Conservation (phyloP, 2,888 invertebrate genomes). For the Limnephilus lunatus region DNA sequence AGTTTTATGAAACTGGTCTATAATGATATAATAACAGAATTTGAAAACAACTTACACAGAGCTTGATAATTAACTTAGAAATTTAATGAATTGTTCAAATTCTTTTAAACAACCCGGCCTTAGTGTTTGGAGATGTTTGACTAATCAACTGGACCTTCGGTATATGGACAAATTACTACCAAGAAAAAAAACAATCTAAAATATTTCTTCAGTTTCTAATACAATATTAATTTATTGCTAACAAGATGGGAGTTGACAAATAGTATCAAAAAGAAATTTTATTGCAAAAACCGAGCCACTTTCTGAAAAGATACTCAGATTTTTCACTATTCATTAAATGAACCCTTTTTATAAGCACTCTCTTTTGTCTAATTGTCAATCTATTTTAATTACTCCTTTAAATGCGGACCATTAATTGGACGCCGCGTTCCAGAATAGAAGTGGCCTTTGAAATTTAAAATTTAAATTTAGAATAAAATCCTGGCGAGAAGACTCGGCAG, state of each 20-base stretch:
- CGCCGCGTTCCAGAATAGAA: slow-evolving; percentile 10
- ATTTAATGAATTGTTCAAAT: too few relatives aligned
- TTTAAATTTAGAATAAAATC: slow-evolving; percentile 53
- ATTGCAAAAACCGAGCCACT: neutral
- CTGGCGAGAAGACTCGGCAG: slow-evolving; percentile 32
- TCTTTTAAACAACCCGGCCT: too few relatives aligned
- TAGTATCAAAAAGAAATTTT: neutral
- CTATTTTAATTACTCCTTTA: slow-evolving; percentile 4
- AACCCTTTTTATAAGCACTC: neutral
- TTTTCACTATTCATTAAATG: neutral
- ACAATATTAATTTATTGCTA: neutral
- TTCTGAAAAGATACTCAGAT: neutral
- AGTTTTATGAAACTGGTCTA: too few relatives aligned
- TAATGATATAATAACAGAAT: too few relatives aligned
- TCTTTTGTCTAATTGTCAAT: neutral
- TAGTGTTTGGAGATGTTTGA: too few relatives aligned
- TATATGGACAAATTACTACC: too few relatives aligned
- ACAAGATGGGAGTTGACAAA: neutral
- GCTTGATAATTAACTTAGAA: too few relatives aligned
- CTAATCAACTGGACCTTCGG: too few relatives aligned
- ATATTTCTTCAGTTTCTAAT: too few relatives aligned
- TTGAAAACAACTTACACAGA: too few relatives aligned
- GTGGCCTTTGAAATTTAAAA: slow-evolving; percentile 4
- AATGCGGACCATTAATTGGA: neutral
- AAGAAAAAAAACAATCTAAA: too few relatives aligned